Evolutionary conservation across 2,888 invertebrate species (phyloP), one percentile per base, ranked within the genome.

Genomic region (Drosophila meridionalis): DNA sequence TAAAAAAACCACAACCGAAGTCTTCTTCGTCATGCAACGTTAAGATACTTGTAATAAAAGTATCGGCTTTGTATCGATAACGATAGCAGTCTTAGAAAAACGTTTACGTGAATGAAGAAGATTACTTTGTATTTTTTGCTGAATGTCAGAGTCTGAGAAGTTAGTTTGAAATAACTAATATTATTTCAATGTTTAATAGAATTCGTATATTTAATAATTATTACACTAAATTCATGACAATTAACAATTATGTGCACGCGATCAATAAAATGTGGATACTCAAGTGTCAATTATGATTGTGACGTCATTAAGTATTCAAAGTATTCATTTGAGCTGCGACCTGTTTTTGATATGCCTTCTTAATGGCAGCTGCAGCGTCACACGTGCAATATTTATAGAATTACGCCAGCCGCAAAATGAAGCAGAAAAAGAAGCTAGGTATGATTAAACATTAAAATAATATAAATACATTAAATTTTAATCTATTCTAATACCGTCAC

Each of bases 351-450:
- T 45, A 52, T 42, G 4, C n/a, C 0, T 2, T 26, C 8, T 8
- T 1, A 20, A 3, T 40, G 11, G 26, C 26, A 50, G 14, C 40
- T 43, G 50, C 73, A 64, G 47, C 67, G 62, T 64, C 75, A 73
- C 82, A 90, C 83, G 89, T 90, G 90, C 62, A 68, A 67, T 77
- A 61, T 57, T 73, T 67, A 62, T 69, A 57, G 52, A 53, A 65
- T 50, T 80, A 42, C 62, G 43, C 34, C 40, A 66, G 43, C 50
- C 6, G 26, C 48, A 72, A 53, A 45, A 92, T 92, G 92, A 93
- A 88, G 61, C 92, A 78, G 14, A 92, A 91, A 66, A 92, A 92
- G 76, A 92, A 92, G 55, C 57, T 93, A 42, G 92, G 92, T 91
- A 74, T 52, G 81, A 42, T 11, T 3, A 0, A 42, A 47, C 30